Evolutionary conservation across 2,797 vertebrate genomes (phyloP).

Genomic region (Microhierax caerulescens): DNA sequence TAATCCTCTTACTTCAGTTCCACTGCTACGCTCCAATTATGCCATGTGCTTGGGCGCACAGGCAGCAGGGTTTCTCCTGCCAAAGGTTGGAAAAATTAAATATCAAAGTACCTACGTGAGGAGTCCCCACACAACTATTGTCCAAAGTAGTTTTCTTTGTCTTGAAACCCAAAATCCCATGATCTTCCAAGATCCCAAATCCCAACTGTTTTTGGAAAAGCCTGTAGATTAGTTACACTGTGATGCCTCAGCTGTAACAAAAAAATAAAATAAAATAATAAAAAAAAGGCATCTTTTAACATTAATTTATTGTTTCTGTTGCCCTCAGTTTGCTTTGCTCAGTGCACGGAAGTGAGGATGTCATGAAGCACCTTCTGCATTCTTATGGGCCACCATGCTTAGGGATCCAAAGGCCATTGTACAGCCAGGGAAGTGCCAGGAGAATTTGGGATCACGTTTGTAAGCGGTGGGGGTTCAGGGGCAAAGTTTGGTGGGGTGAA

Average conservation of each 20-base stretch:
- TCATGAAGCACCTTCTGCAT: neutral
- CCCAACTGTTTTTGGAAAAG: neutral
- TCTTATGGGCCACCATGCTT: neutral
- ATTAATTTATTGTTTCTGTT: neutral
- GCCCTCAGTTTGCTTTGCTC: neutral
- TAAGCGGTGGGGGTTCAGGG: neutral
- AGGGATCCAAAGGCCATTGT: neutral
- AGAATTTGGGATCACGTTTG: neutral
- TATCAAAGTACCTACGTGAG: neutral
- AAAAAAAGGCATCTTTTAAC: neutral
- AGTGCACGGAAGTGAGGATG: rapidly evolving
- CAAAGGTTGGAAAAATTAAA: neutral
- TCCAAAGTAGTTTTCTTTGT: neutral
- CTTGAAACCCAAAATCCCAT: neutral
- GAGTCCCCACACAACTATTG: neutral
- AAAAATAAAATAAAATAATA: neutral
- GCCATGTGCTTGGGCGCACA: neutral
- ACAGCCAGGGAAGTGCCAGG: neutral
- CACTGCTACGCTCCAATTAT: neutral
- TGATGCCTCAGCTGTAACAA: neutral
- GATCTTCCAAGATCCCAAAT: neutral
- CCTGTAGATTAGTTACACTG: neutral
- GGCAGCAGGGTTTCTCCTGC: neutral
- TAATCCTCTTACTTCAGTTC: conserved; percentile 54
- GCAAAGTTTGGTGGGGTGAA: neutral